Percentiles rank a stretch among this genome's conserved stretches.
phyloP scores from a whole-genome alignment of 2,888 invertebrate species.

The Metacarcinus magister region DNA sequence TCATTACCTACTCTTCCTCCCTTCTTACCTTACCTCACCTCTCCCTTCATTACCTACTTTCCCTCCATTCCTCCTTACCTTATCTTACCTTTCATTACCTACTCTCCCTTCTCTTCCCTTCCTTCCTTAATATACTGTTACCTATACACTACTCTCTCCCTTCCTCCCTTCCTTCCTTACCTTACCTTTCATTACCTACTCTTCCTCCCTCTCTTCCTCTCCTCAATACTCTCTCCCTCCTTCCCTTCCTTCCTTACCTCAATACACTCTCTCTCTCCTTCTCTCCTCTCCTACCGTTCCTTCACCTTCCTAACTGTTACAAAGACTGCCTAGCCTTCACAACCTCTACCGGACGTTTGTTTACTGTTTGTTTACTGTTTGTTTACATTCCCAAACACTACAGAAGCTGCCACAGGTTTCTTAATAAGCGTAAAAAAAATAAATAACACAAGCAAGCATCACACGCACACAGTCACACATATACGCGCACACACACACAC shows the following conservation, averaged over 20 bases:
- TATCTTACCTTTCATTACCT: background rate
- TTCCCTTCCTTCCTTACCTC: too few species aligned
- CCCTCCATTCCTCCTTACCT: background rate
- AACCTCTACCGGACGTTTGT: too few species aligned
- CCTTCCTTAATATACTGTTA: too few species aligned
- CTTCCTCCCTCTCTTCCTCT: background rate
- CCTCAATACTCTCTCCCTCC: too few species aligned
- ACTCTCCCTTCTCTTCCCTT: background rate
- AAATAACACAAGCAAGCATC: background rate
- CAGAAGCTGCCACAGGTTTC: background rate
- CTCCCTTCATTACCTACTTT: background rate
- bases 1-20: too few species aligned
- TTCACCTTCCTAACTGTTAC: too few species aligned
- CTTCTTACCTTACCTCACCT: background rate
- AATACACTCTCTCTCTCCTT: too few species aligned
- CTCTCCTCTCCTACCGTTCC: too few species aligned
- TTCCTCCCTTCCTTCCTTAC: too few species aligned
- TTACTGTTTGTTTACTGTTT: background rate
- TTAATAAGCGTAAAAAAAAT: slow-evolving; percentile 42
- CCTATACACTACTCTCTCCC: too few species aligned
- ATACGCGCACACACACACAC: background rate
- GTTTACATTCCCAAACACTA: background rate
- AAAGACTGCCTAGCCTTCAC: too few species aligned
- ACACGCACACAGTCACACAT: background rate
- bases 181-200: background rate